Evolutionary conservation across 2,113 vertebrate species (phyloP).

Genomic region (Apaloderma vittatum): DNA sequence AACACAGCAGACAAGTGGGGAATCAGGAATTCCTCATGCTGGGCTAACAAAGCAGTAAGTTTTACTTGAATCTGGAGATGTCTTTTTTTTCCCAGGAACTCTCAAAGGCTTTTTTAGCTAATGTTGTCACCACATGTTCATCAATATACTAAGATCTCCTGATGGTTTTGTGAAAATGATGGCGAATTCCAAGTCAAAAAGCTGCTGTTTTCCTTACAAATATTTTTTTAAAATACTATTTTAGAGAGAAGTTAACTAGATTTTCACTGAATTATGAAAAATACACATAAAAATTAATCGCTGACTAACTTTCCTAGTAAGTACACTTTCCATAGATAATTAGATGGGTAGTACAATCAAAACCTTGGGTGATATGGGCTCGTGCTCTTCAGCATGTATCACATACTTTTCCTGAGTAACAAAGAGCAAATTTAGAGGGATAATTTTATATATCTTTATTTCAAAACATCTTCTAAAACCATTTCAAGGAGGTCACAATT

Average conservation of each 20-base stretch:
- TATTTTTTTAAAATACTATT: neutral
- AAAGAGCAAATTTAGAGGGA: neutral
- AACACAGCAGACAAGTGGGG: constrained; percentile 57
- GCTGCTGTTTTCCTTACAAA: neutral
- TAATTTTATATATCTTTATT: neutral
- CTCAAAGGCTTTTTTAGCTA: constrained; percentile 4
- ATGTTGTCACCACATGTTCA: constrained; percentile 21
- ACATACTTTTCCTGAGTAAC: neutral
- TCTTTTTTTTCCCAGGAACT: neutral
- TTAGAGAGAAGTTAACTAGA: neutral
- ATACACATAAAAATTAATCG: neutral
- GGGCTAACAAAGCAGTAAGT: constrained; percentile 53
- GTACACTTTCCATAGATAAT: neutral
- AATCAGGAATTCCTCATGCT: constrained; percentile 52
- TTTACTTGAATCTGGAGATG: constrained; percentile 8
- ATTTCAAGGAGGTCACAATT: neutral
- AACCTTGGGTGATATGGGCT: neutral
- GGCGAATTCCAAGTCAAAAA: neutral
- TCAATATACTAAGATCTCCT: constrained; percentile 24
- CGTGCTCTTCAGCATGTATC: neutral
- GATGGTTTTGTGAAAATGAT: constrained; percentile 4
- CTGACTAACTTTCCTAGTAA: neutral
- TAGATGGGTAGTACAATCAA: neutral
- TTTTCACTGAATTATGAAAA: neutral
- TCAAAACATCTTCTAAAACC: neutral